Evolutionary conservation across 2,888 invertebrate genomes (phyloP), one percentile per base, ranked within the genome.

Genomic region (Apotomis betuletana): DNA sequence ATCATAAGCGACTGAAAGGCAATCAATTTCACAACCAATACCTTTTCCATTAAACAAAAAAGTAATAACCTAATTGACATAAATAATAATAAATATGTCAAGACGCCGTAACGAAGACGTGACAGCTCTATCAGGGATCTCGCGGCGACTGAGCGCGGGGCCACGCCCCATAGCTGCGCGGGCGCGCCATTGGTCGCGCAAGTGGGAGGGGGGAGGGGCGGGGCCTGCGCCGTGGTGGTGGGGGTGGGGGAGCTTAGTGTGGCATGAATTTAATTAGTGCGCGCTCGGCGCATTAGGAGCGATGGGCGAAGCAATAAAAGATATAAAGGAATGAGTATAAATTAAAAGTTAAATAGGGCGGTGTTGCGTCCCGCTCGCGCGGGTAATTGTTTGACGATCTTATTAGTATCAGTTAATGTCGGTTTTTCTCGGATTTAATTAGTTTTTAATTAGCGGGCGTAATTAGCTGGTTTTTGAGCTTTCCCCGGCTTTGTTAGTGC

Each of bases 301-400:
- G 90, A 91, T 91, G 93, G 92, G 92, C 90, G 91, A 92, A 91
- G 92, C 93, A 93, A 93, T 93, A 93, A 93, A 93, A 93, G 92
- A 92, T 93, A 93, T 93, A 93, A 93, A 93, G 93, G 92, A 92
- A 93, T 93, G 92, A 93, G 92, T 92, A 93, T 93, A 93, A 93
- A 93, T 93, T 92, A 93, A 93, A 92, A 93, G 92, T 93, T 93
- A 93, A 93, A 93, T 92, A 93, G 92, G 83, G 63, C 72, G 67
- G 75, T 77, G 67, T 70, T 74, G 74, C 74, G 67, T 80, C 80
- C 80, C 85, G 76, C 81, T 82, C 84, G 75, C 80, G 73, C 77
- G 75, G 41, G 90, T 93, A 93, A 93, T 93, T 93, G 93, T 93
- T 93, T 93, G 92, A 93, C 92, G 92, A 93, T 91, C 92, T 93